phyloP scores from a whole-genome alignment of 2,797 vertebrate species.

The Mus minutoides region DNA sequence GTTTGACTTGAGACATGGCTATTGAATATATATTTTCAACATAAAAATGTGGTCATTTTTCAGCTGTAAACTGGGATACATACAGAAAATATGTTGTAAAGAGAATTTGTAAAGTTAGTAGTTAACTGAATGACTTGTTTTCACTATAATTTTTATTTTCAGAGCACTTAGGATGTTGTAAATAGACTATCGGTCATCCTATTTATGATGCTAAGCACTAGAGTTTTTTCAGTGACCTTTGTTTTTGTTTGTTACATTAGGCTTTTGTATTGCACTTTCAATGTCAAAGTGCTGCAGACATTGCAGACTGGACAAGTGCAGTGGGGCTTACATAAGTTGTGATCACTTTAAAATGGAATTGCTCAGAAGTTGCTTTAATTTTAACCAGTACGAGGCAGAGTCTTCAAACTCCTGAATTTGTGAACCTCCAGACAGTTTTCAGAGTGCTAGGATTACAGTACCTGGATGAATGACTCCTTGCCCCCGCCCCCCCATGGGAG shows the following conservation, averaged over 20 bases:
- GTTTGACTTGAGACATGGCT: not conserved
- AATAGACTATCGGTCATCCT: not conserved
- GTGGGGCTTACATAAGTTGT: not conserved
- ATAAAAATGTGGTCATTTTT: not conserved
- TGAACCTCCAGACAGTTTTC: not conserved
- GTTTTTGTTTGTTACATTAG: not conserved
- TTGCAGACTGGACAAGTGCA: slow-evolving; percentile 26
- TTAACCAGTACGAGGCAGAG: not conserved
- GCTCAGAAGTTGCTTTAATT: not conserved
- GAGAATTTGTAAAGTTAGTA: not conserved
- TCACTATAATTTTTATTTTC: slow-evolving; percentile 19
- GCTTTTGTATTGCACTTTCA: not conserved
- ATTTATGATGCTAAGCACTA: slow-evolving; percentile 18
- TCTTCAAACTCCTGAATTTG: not conserved
- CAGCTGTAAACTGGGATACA: not conserved
- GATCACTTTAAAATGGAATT: slow-evolving; percentile 22
- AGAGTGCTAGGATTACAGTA: not conserved
- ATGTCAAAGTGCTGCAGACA: not conserved
- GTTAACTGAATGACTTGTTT: not conserved
- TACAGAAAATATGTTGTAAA: slow-evolving; percentile 20
- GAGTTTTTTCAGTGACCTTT: not conserved
- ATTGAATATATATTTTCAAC: not conserved
- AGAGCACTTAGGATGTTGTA: not conserved
- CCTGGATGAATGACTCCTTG: not conserved
- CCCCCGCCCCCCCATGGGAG: not conserved